Conservation (phyloP, 1,140 invertebrate genomes). For the Pissodes strobi region DNA sequence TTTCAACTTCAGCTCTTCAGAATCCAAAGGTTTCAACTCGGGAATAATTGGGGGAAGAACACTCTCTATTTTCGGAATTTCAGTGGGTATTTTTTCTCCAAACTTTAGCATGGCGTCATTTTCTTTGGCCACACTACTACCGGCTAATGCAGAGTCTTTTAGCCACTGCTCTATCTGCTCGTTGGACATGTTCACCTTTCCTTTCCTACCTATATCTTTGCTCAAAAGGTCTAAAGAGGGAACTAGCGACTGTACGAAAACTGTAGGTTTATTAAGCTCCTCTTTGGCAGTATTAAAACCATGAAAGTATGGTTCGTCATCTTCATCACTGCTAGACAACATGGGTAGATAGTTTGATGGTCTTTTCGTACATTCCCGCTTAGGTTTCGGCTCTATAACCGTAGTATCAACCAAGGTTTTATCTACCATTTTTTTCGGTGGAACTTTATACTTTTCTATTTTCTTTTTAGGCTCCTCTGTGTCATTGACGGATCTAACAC, state of each 20-base stretch:
- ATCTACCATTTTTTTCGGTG: slow-evolving; percentile 8
- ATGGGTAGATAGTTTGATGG: slow-evolving; percentile 53
- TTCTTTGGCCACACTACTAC: slow-evolving; percentile 48
- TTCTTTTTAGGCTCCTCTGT: slow-evolving; percentile 6
- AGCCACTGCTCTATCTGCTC: slow-evolving; percentile 76
- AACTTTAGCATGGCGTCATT: slow-evolving; percentile 51
- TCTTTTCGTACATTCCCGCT: slow-evolving; percentile 51
- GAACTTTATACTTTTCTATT: slow-evolving; percentile 15
- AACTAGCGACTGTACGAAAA: slow-evolving; percentile 25
- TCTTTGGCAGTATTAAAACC: slow-evolving; percentile 53
- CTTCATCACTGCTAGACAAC: slow-evolving; percentile 55
- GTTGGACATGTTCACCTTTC: slow-evolving; percentile 71
- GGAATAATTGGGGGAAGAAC: background rate
- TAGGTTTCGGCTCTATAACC: slow-evolving; percentile 45
- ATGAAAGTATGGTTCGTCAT: slow-evolving; percentile 61
- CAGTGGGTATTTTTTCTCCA: slow-evolving; percentile 46
- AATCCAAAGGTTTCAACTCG: background rate
- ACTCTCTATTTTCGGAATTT: slow-evolving; percentile 38
- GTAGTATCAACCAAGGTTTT: background rate
- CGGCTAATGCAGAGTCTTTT: slow-evolving; percentile 59
- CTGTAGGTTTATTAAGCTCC: slow-evolving; percentile 30
- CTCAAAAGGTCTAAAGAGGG: slow-evolving; percentile 44
- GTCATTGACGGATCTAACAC: slow-evolving; percentile 18
- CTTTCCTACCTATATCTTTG: slow-evolving; percentile 59
- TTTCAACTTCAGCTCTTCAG: slow-evolving; percentile 2